Conservation (phyloP, 2,888 invertebrate species). For the Melikaiella ostensackeni region DNA sequence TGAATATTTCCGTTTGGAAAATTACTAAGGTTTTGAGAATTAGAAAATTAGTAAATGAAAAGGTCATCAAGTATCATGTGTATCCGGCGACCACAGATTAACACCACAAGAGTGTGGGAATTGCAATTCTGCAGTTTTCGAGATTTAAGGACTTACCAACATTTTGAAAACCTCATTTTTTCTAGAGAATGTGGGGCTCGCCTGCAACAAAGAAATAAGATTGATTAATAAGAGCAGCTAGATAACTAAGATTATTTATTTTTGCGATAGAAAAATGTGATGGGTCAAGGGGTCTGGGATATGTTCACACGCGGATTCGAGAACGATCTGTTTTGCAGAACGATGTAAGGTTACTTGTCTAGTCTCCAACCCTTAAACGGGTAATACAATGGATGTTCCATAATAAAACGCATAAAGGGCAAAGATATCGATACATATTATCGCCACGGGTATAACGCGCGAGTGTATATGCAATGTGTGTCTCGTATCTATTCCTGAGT, state of each 20-base stretch:
- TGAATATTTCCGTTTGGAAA: no score
- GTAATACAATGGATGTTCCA: slow-evolving; percentile 55
- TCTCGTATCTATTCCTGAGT: slow-evolving; percentile 48
- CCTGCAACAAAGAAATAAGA: no score
- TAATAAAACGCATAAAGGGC: slow-evolving; percentile 66
- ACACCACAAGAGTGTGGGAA: no score
- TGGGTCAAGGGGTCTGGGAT: slow-evolving; percentile 31
- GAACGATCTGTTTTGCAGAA: not conserved
- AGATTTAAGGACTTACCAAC: not conserved
- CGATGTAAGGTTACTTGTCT: slow-evolving; percentile 39
- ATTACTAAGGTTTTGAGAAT: no score
- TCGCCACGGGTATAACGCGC: slow-evolving; percentile 59
- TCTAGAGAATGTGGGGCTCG: no score
- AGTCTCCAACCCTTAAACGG: slow-evolving; percentile 50
- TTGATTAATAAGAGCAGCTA: no score
- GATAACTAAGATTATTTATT: not conserved
- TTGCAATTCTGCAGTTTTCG: no score
- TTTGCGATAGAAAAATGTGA: not conserved
- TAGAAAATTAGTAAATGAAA: no score
- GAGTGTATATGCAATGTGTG: slow-evolving; percentile 48
- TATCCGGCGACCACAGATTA: no score
- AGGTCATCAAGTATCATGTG: no score
- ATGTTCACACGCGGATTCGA: slow-evolving; percentile 46
- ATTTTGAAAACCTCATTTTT: not conserved
- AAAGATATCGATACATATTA: slow-evolving; percentile 70